A percentile compares a stretch with the other conserved stretches of the same genome.
These are phyloP conservation scores for Daboia siamensis DNA, from an alignment of 2,113 vertebrate species.

Conservation along the genomic window DNA sequence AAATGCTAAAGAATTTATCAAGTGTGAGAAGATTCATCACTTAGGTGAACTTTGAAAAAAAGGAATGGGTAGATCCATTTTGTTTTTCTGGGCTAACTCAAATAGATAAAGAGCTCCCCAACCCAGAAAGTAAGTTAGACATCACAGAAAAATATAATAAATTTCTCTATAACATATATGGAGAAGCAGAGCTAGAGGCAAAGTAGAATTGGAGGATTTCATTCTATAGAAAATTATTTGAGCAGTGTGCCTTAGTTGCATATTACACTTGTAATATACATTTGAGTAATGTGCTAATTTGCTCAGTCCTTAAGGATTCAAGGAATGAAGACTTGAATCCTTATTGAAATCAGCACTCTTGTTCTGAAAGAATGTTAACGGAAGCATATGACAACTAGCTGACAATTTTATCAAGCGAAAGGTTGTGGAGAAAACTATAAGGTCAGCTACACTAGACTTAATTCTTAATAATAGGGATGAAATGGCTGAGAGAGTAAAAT, in stretches of 20 bases:
- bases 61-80: not conserved
- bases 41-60: not conserved
- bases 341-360: not conserved
- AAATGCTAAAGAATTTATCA: not conserved
- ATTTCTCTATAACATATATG: not conserved
- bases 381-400: not conserved
- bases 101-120: not conserved
- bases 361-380: not conserved
- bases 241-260: not conserved
- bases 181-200: not conserved
- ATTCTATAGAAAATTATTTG: not conserved
- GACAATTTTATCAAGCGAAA: too few relatives aligned
- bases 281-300: not conserved
- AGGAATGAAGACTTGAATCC: not conserved
- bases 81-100: not conserved
- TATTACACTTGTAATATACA: not conserved
- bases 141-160: not conserved
- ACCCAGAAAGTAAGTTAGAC: not conserved
- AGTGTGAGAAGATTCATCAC: not conserved
- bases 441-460: too few relatives aligned
- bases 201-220: not conserved
- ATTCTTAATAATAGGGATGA: too few relatives aligned
- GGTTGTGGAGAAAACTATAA: too few relatives aligned
- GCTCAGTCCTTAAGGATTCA: not conserved
- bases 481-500: too few relatives aligned